Evolutionary conservation across 1,140 invertebrate species (phyloP).

Genomic region (Hyphantria cunea): DNA sequence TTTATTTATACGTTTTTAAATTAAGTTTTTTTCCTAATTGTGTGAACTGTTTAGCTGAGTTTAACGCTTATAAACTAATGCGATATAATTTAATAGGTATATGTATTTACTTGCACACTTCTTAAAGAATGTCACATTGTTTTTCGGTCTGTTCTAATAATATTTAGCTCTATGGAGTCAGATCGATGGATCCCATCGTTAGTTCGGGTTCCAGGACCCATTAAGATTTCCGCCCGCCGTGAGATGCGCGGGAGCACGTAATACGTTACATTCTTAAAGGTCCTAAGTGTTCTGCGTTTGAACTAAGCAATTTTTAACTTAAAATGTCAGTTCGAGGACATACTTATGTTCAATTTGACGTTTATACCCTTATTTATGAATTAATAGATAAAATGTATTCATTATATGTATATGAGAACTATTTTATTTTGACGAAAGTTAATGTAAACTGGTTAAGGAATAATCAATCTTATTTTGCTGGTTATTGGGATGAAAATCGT

Average conservation of each 20-base stretch:
- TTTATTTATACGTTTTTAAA: too few species aligned
- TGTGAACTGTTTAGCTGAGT: too few species aligned
- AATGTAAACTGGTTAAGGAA: neutral
- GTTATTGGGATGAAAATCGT: conserved; percentile 34
- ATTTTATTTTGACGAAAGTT: neutral
- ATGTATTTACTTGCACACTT: too few species aligned
- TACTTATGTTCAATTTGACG: too few species aligned
- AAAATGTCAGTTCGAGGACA: too few species aligned
- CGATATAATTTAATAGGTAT: too few species aligned
- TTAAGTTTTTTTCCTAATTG: too few species aligned
- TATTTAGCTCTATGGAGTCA: conserved; percentile 57
- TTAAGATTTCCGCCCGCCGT: conserved; percentile 77
- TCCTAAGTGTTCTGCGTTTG: neutral
- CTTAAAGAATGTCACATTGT: too few species aligned
- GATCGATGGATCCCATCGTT: conserved; percentile 75
- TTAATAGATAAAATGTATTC: too few species aligned
- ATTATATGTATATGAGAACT: too few species aligned
- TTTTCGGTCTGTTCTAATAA: conserved; percentile 9
- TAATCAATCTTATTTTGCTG: conserved; percentile 12
- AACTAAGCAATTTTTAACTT: neutral
- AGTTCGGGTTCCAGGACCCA: conserved; percentile 73
- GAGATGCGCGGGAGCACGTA: conserved; percentile 71
- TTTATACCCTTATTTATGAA: too few species aligned
- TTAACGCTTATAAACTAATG: too few species aligned
- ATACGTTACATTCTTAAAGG: conserved; percentile 1